These are phyloP conservation scores for Thunnus thynnus DNA, from an alignment of 2,113 vertebrate species.

Conservation along the genomic window DNA sequence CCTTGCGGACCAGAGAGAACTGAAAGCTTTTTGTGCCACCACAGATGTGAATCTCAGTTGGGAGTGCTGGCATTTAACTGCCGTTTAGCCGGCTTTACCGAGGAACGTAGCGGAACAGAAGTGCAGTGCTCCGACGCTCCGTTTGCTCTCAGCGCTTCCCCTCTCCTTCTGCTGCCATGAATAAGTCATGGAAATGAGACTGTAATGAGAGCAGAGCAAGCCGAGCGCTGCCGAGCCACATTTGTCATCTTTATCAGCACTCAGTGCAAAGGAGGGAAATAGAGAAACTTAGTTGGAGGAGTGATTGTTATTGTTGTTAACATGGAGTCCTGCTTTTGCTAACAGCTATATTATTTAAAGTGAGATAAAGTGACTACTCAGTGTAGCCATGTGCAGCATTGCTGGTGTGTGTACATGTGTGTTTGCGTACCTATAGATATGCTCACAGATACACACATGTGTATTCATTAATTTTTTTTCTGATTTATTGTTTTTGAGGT, in stretches of 20 bases:
- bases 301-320: constrained; percentile 31
- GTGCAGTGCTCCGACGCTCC: not conserved
- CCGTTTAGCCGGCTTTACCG: constrained; percentile 18
- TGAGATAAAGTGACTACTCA: not conserved
- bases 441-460: not conserved
- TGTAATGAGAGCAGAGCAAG: constrained; percentile 35
- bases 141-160: constrained; percentile 24
- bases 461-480: not conserved
- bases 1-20: not conserved
- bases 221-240: constrained; percentile 20
- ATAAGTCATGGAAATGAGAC: constrained; percentile 59
- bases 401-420: no score
- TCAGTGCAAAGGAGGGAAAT: not conserved
- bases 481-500: no score
- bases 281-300: not conserved
- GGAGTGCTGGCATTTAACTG: constrained; percentile 18
- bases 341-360: constrained; percentile 15
- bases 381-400: not conserved
- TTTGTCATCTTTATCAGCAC: constrained; percentile 41
- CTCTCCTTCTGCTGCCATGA: constrained; percentile 52
- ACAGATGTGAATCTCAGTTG: constrained; percentile 36
- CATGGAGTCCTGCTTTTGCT: not conserved
- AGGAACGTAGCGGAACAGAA: constrained; percentile 21
- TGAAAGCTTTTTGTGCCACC: constrained; percentile 35
- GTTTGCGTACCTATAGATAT: not conserved